A percentile compares a stretch with the other conserved stretches of the same genome.
Evolutionary conservation across 92 coral and sea anemone genomes (phyloP).

Genomic region (Zoanthus sociatus): DNA sequence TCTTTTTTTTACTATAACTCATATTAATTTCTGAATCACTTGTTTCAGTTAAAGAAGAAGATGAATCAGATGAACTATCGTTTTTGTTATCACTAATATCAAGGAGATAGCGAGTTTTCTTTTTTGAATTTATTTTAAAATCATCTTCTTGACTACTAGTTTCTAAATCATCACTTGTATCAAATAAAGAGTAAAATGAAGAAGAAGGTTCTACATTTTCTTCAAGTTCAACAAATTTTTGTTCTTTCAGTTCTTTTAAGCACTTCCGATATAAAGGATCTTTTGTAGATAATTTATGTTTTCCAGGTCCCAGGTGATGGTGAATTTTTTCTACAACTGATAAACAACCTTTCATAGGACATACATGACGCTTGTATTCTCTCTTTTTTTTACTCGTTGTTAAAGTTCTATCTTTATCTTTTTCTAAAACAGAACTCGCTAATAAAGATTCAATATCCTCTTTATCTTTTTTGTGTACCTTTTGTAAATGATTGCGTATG

Average conservation of each 20-base stretch:
- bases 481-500: not conserved
- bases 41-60: no score
- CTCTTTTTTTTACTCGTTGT: not conserved
- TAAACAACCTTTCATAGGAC: not conserved
- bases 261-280: not conserved
- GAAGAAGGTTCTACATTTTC: not conserved
- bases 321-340: not conserved
- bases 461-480: not conserved
- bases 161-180: constrained; percentile 16
- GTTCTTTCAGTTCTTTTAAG: not conserved
- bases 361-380: not conserved
- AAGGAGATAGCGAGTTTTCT: not conserved
- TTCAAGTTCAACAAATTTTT: constrained; percentile 37
- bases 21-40: no score
- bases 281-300: not conserved
- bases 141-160: not conserved
- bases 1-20: no score
- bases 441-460: not conserved
- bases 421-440: not conserved
- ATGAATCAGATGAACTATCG: not conserved
- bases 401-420: not conserved
- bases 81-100: not conserved
- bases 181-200: not conserved
- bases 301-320: not conserved
- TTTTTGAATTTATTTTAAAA: no score